A percentile compares a stretch with the other conserved stretches of the same genome.
phyloP scores from a whole-genome alignment of 2,113 vertebrate species.

The Colius striatus region DNA sequence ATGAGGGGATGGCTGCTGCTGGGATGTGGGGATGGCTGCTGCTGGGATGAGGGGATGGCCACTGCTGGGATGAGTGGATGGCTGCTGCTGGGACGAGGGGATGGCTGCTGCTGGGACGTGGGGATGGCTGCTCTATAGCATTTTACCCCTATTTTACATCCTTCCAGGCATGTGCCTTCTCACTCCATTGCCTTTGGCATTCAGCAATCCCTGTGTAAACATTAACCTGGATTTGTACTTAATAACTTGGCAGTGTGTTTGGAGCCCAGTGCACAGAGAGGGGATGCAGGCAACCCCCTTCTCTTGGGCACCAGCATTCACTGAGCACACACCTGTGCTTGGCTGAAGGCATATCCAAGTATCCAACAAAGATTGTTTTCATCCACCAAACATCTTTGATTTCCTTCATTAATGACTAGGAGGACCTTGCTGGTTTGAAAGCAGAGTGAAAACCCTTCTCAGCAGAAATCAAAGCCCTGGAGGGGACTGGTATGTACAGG shows the following conservation, averaged over 20 bases:
- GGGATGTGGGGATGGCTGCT: rapidly evolving
- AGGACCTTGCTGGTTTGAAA: background rate
- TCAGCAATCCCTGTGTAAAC: background rate
- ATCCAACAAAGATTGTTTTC: background rate
- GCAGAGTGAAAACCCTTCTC: conserved; percentile 21
- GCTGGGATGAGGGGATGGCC: background rate
- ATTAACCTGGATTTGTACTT: conserved; percentile 36
- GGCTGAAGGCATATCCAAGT: background rate
- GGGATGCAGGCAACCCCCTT: background rate
- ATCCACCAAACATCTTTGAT: background rate
- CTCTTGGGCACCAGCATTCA: background rate
- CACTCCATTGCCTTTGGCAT: background rate
- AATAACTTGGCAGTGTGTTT: background rate
- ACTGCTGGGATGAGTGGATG: background rate
- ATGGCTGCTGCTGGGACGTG: no score
- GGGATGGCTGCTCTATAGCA: background rate
- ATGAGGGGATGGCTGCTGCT: no score
- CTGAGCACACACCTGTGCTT: background rate
- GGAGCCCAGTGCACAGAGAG: background rate
- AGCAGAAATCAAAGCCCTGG: conserved; percentile 35
- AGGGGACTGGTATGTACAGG: conserved; percentile 57
- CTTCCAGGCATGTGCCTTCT: background rate
- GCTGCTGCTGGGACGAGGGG: no score
- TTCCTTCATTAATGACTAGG: background rate
- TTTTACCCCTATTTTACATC: background rate